A percentile compares a stretch with the other conserved stretches of the same genome.
These are phyloP conservation scores for Patella vulgata DNA, from an alignment of 1,140 invertebrate genomes.

Conservation along the genomic window DNA sequence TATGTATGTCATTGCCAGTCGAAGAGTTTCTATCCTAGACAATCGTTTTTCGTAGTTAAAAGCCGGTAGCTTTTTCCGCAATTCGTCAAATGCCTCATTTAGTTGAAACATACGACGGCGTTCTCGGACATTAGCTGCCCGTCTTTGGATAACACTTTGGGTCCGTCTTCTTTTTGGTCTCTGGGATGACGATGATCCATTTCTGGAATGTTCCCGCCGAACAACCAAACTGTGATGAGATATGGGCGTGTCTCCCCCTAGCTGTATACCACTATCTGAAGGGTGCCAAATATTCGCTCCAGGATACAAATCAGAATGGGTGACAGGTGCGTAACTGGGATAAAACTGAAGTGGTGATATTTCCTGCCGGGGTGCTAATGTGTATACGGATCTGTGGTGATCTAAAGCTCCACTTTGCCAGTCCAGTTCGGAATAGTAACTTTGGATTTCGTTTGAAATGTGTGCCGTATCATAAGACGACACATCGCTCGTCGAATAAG, in stretches of 20 bases:
- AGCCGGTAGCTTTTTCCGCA: slow-evolving; percentile 56
- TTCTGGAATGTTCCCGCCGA: slow-evolving; percentile 12
- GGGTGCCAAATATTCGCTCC: too few relatives aligned
- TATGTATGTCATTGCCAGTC: slow-evolving; percentile 94
- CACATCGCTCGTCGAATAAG: too few relatives aligned
- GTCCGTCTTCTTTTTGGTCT: slow-evolving; percentile 55
- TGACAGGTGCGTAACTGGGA: too few relatives aligned
- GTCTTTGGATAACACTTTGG: slow-evolving; percentile 52
- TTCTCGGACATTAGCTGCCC: slow-evolving; percentile 64
- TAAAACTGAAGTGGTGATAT: too few relatives aligned
- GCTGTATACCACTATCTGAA: too few relatives aligned
- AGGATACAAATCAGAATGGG: too few relatives aligned
- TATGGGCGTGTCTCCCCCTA: background rate
- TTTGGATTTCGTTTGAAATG: too few relatives aligned
- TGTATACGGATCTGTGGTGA: too few relatives aligned
- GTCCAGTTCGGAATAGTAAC: too few relatives aligned
- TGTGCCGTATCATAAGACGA: too few relatives aligned
- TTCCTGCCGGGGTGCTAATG: too few relatives aligned
- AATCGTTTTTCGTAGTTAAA: slow-evolving; percentile 60
- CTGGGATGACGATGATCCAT: background rate
- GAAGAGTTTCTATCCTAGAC: slow-evolving; percentile 83
- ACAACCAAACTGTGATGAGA: slow-evolving; percentile 7
- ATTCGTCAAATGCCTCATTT: slow-evolving; percentile 64
- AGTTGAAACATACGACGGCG: slow-evolving; percentile 62
- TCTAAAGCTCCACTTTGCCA: too few relatives aligned